These are phyloP conservation scores for Hemicentrotus pulcherrimus DNA, from an alignment of 35 echinoderm and acorn worm species.

Conservation along the genomic window DNA sequence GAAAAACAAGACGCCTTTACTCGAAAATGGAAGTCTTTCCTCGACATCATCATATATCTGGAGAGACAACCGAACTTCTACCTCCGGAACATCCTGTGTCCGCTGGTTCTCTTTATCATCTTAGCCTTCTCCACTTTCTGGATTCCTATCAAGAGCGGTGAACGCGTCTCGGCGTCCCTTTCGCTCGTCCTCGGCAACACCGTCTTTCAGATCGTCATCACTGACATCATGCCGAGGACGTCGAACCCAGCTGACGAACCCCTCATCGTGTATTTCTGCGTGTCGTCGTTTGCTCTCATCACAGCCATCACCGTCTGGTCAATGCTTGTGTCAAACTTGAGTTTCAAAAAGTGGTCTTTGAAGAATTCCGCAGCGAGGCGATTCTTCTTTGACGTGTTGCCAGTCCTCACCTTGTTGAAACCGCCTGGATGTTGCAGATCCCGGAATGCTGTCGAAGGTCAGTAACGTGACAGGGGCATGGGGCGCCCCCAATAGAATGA, in stretches of 20 bases:
- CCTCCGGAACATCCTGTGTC: background rate
- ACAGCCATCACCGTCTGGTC: background rate
- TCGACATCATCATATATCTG: background rate
- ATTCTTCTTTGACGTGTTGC: background rate
- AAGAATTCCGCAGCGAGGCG: background rate
- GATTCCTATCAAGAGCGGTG: constrained; percentile 30
- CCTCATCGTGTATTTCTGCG: background rate
- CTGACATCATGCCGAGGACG: constrained; percentile 29
- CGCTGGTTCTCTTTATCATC: background rate
- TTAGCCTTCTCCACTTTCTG: background rate
- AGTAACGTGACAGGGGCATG: background rate
- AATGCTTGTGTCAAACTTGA: background rate
- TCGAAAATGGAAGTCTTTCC: background rate
- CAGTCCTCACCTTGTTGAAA: background rate
- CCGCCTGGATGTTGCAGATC: background rate
- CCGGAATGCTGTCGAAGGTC: background rate
- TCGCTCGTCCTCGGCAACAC: constrained; percentile 21
- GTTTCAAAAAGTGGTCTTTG: background rate
- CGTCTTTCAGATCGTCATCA: constrained; percentile 28
- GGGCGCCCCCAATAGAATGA: too few relatives aligned
- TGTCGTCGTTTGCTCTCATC: constrained; percentile 14
- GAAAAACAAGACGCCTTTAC: background rate
- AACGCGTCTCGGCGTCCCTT: background rate
- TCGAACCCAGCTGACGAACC: background rate
- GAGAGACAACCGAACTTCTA: background rate